phyloP scores from a whole-genome alignment of 2,113 vertebrate species.

The Nannospalax galili region DNA sequence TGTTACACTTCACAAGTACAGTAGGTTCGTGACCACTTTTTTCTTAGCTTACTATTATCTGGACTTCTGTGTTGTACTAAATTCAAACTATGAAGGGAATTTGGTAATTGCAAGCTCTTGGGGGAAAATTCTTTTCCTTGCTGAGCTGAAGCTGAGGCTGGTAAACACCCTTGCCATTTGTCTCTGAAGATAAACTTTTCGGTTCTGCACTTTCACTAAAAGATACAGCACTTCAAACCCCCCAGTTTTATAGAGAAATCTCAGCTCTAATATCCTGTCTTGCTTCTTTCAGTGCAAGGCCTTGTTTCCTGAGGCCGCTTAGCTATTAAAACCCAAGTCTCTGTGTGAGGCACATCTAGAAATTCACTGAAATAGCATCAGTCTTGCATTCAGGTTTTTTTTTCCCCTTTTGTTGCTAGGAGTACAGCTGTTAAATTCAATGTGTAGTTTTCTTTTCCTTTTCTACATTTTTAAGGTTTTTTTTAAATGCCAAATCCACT shows the following conservation, averaged over 20 bases:
- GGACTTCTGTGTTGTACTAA: not conserved
- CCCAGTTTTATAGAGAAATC: not conserved
- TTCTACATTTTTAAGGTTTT: slow-evolving; percentile 1
- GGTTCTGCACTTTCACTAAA: not conserved
- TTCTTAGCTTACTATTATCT: slow-evolving; percentile 6
- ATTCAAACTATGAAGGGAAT: not conserved
- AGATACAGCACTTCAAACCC: not conserved
- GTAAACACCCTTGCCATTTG: not conserved
- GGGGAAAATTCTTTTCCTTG: not conserved
- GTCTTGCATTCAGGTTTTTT: not conserved
- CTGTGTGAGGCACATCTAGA: not conserved
- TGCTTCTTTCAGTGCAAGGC: not conserved
- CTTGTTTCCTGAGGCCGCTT: not conserved
- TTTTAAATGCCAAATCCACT: not conserved
- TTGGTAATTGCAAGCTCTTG: not conserved
- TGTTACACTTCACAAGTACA: not conserved
- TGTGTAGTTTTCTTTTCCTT: not conserved
- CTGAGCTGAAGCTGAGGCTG: not conserved
- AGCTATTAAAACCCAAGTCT: not conserved
- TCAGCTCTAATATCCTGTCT: not conserved
- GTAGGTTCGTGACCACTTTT: not conserved
- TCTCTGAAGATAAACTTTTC: not conserved
- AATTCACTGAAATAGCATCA: not conserved
- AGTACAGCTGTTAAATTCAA: not conserved
- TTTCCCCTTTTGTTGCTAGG: not conserved